Evolutionary conservation across 2,797 vertebrate genomes (phyloP).

Genomic region (Halcyon chelicuti): DNA sequence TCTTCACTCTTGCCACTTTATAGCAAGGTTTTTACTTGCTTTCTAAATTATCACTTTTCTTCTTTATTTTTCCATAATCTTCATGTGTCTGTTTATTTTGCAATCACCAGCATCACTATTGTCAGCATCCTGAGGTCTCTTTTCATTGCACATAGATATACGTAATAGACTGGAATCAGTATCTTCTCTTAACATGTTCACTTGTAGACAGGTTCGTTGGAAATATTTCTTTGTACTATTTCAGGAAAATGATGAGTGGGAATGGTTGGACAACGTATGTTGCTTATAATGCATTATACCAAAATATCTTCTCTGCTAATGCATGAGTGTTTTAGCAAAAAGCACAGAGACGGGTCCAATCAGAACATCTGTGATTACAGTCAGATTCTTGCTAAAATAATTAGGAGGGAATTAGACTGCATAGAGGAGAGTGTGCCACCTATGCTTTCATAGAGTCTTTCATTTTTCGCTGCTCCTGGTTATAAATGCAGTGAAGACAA

Average conservation of each 20-base stretch:
- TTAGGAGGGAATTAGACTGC: neutral
- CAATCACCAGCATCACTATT: neutral
- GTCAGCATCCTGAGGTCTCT: neutral
- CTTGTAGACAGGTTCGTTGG: neutral
- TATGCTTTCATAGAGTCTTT: neutral
- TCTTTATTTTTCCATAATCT: neutral
- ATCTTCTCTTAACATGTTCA: neutral
- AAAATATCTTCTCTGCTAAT: neutral
- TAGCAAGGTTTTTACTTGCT: rapidly evolving
- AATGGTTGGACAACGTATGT: neutral
- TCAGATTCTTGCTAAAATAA: neutral
- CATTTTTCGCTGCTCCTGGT: neutral
- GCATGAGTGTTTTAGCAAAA: neutral
- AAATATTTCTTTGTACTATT: neutral
- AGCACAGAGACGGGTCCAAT: neutral
- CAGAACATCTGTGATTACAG: neutral
- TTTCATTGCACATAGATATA: neutral
- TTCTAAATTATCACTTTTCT: neutral
- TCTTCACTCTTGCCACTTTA: neutral
- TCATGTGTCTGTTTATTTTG: neutral
- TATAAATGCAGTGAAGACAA: neutral
- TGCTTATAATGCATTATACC: neutral
- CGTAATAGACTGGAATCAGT: neutral
- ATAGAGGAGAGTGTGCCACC: neutral
- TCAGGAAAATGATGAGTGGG: neutral